Evolutionary conservation across 2,797 vertebrate species (phyloP).

Genomic region (Emydoidea blandingii): DNA sequence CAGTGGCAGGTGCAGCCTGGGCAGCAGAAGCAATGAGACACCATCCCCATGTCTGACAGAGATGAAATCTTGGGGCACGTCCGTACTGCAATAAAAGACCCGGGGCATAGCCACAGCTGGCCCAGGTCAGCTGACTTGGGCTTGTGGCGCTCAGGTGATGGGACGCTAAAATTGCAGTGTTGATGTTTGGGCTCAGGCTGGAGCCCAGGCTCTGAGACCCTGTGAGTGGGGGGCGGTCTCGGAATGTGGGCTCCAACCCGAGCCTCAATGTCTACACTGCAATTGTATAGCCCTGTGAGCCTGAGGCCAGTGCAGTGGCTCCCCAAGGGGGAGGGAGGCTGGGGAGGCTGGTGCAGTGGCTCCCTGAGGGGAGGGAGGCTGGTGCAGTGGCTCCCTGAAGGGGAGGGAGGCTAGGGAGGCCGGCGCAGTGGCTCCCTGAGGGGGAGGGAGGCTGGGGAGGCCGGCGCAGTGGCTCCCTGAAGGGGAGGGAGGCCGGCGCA

Average conservation of each 20-base stretch:
- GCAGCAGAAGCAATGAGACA: neutral
- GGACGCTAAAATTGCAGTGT: neutral
- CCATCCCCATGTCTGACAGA: neutral
- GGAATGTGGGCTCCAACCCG: neutral
- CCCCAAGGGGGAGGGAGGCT: too few relatives aligned
- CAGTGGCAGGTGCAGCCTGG: neutral
- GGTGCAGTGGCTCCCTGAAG: too few relatives aligned
- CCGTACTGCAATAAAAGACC: neutral
- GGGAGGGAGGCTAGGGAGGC: too few relatives aligned
- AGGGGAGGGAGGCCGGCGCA: too few relatives aligned
- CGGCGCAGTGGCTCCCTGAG: too few relatives aligned
- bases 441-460: too few relatives aligned
- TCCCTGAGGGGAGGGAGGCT: too few relatives aligned
- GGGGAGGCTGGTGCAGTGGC: too few relatives aligned
- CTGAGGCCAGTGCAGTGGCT: neutral
- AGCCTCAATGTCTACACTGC: neutral
- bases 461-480: too few relatives aligned
- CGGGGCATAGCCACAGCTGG: neutral
- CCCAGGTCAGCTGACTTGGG: neutral
- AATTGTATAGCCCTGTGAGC: neutral
- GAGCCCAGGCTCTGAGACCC: neutral
- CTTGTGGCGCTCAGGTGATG: neutral
- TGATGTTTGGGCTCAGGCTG: too few relatives aligned
- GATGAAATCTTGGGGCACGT: accelerated
- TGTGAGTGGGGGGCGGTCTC: neutral